These are phyloP conservation scores for Diadegma fenestrale DNA, from an alignment of 2,888 invertebrate species.

Conservation along the genomic window DNA sequence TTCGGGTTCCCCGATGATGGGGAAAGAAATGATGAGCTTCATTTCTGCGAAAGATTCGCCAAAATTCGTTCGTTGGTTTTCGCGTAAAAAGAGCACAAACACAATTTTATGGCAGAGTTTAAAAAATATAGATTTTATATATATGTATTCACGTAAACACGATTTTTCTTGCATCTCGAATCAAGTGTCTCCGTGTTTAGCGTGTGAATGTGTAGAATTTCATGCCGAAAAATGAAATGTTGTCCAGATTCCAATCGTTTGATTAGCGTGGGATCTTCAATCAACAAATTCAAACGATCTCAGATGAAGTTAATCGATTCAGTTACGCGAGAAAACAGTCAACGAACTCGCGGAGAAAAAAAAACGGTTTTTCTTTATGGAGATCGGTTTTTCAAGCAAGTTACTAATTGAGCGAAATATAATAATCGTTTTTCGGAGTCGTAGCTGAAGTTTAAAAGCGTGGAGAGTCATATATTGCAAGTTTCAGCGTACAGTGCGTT, in stretches of 20 bases:
- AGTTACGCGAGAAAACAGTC: background rate
- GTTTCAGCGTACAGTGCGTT: background rate
- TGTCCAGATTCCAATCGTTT: background rate
- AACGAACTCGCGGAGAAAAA: background rate
- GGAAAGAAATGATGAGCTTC: too few species aligned
- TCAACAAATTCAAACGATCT: background rate
- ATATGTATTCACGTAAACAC: too few species aligned
- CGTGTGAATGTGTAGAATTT: background rate
- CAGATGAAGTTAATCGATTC: background rate
- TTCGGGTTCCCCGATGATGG: too few species aligned
- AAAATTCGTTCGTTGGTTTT: too few species aligned
- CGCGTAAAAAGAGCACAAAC: too few species aligned
- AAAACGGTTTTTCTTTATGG: background rate
- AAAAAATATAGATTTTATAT: too few species aligned
- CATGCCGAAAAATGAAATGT: background rate
- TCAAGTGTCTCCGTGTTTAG: too few species aligned
- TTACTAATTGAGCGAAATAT: background rate
- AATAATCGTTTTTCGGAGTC: background rate
- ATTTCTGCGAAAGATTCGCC: too few species aligned
- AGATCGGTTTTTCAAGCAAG: background rate
- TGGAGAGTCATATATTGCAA: background rate
- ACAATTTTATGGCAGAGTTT: too few species aligned
- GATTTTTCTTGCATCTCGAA: too few species aligned
- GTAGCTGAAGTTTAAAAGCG: too few species aligned
- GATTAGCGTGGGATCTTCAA: background rate